Evolutionary conservation across 2,888 invertebrate species (phyloP).

Genomic region (Anorthoa munda): DNA sequence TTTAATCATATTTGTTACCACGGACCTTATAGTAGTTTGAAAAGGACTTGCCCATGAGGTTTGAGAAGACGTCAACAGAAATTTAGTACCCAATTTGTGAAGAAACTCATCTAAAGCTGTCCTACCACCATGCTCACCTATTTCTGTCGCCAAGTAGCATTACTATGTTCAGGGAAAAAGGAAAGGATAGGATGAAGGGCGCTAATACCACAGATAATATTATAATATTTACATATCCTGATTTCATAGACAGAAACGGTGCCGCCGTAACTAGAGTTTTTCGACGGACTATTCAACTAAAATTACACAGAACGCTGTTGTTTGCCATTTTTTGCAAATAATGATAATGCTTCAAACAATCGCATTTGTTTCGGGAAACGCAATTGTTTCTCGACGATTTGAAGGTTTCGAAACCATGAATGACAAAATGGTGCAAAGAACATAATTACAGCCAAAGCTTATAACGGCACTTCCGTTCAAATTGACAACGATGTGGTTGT

Average conservation of each 20-base stretch:
- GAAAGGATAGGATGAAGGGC: not conserved
- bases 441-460: not conserved
- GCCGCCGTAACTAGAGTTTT: too few relatives aligned
- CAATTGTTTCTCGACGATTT: not conserved
- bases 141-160: not conserved
- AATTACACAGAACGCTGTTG: too few relatives aligned
- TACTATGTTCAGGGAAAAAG: not conserved
- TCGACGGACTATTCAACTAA: too few relatives aligned
- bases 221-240: too few relatives aligned
- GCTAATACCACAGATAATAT: not conserved
- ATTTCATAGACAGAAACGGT: too few relatives aligned
- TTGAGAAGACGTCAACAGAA: not conserved
- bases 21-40: too few relatives aligned
- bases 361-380: too few relatives aligned
- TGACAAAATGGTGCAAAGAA: not conserved
- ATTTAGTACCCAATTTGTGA: not conserved
- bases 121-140: not conserved
- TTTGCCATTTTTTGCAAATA: too few relatives aligned
- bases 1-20: not conserved
- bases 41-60: too few relatives aligned
- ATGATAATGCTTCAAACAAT: too few relatives aligned
- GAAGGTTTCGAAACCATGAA: not conserved
- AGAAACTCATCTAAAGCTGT: not conserved
- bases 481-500: not conserved
- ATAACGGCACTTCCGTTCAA: not conserved